phyloP scores from a whole-genome alignment of 2,113 vertebrate species.

The Papio anubis region DNA sequence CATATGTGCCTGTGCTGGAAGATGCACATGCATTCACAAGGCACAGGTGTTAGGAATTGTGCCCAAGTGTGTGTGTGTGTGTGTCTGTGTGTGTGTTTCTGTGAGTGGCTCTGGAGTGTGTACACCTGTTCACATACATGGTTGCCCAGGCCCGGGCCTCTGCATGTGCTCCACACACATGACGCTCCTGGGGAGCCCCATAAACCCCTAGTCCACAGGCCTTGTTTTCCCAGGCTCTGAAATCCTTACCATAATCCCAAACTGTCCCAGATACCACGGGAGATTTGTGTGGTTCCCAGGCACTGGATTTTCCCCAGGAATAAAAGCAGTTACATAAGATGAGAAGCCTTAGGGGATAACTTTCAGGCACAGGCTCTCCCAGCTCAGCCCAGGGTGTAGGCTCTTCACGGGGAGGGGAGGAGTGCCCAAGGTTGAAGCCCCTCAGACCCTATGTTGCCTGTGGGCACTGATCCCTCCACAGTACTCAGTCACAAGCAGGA shows the following conservation, averaged over 20 bases:
- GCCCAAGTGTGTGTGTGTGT: rapidly evolving
- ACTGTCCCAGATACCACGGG: background rate
- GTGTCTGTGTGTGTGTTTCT: too few species aligned
- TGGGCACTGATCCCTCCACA: background rate
- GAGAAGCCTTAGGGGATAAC: constrained; percentile 44
- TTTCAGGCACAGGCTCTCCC: background rate
- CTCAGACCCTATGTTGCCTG: background rate
- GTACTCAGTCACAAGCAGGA: background rate
- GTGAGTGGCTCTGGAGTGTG: background rate
- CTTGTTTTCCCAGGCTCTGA: background rate
- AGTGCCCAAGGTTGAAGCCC: background rate
- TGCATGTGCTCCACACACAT: background rate
- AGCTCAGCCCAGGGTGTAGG: background rate
- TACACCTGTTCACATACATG: rapidly evolving
- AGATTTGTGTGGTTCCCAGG: constrained; percentile 38
- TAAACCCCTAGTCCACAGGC: background rate
- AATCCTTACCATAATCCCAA: background rate
- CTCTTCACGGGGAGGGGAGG: background rate
- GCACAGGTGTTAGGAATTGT: background rate
- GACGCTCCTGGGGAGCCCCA: background rate
- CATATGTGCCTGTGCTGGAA: background rate
- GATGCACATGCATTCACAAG: background rate
- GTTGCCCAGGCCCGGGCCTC: background rate
- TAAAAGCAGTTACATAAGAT: constrained; percentile 60
- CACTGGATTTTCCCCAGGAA: constrained; percentile 33